These are phyloP conservation scores for Petrolisthes manimaculis DNA, from an alignment of 2,888 invertebrate species.

Conservation along the genomic window DNA sequence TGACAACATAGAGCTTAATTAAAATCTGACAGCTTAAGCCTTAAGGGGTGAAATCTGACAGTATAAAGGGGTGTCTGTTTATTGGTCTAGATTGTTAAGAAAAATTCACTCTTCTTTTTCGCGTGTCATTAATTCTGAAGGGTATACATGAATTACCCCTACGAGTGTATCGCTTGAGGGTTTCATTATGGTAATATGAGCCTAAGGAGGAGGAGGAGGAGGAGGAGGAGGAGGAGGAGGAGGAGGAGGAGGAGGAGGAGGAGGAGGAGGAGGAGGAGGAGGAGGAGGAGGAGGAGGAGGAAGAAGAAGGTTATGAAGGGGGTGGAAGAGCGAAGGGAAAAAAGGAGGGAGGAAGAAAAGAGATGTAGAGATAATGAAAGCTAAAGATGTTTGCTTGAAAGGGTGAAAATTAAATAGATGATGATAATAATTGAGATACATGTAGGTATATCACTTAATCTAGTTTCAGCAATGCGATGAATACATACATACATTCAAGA, in stretches of 20 bases:
- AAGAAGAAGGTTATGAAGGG: background rate
- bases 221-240: background rate
- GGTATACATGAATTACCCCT: conserved; percentile 45
- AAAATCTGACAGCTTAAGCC: no score
- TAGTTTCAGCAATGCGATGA: no score
- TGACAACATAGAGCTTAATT: no score
- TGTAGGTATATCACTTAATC: no score
- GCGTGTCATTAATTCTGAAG: conserved; percentile 42
- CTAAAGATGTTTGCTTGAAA: background rate
- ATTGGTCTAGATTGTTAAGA: background rate
- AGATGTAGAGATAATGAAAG: background rate
- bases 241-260: background rate
- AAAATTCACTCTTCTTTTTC: background rate
- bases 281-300: background rate
- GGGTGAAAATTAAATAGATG: background rate
- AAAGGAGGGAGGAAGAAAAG: background rate
- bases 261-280: background rate
- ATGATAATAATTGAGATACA: background rate
- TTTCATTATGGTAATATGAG: conserved; percentile 45
- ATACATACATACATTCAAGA: no score
- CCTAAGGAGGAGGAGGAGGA: conserved; percentile 1
- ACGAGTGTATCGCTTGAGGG: conserved; percentile 35
- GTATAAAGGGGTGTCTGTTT: background rate
- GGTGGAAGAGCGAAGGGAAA: background rate
- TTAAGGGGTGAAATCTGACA: no score